Evolutionary conservation across 2,888 invertebrate species (phyloP).

Genomic region (Melipona bicolor): DNA sequence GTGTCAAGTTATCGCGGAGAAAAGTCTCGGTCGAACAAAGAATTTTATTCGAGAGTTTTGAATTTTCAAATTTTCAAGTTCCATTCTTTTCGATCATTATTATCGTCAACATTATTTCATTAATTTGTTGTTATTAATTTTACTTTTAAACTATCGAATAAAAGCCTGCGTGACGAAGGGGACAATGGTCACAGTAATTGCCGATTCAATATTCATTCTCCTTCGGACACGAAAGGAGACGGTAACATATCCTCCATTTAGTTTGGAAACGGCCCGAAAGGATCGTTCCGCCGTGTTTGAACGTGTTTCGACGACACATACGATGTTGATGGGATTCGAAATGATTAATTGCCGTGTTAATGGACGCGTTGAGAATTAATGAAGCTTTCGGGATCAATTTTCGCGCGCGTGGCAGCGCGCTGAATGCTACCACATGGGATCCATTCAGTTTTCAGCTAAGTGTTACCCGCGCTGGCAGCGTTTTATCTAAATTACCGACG

Average conservation of each 20-base stretch:
- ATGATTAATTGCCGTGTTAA: constrained; percentile 45
- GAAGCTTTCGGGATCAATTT: constrained; percentile 40
- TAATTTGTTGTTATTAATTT: too few relatives aligned
- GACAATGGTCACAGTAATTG: too few relatives aligned
- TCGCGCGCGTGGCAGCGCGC: background rate
- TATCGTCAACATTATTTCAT: too few relatives aligned
- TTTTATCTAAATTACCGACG: background rate
- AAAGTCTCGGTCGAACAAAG: too few relatives aligned
- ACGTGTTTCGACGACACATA: constrained; percentile 7
- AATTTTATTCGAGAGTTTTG: too few relatives aligned
- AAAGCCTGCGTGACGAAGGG: too few relatives aligned
- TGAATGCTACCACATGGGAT: constrained; percentile 4
- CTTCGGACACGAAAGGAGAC: too few relatives aligned
- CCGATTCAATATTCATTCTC: too few relatives aligned
- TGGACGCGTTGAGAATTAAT: constrained; percentile 38
- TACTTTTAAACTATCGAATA: too few relatives aligned
- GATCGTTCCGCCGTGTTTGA: constrained; percentile 6
- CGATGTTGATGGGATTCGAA: constrained; percentile 29
- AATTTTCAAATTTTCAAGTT: too few relatives aligned
- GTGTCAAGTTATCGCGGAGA: too few relatives aligned
- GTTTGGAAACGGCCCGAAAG: background rate
- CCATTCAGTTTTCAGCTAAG: constrained; percentile 5
- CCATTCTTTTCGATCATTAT: too few relatives aligned
- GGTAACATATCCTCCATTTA: background rate
- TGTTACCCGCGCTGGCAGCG: background rate